These are phyloP conservation scores for Pachypeltis micranthus DNA, from an alignment of 1,140 invertebrate species.

Conservation along the genomic window DNA sequence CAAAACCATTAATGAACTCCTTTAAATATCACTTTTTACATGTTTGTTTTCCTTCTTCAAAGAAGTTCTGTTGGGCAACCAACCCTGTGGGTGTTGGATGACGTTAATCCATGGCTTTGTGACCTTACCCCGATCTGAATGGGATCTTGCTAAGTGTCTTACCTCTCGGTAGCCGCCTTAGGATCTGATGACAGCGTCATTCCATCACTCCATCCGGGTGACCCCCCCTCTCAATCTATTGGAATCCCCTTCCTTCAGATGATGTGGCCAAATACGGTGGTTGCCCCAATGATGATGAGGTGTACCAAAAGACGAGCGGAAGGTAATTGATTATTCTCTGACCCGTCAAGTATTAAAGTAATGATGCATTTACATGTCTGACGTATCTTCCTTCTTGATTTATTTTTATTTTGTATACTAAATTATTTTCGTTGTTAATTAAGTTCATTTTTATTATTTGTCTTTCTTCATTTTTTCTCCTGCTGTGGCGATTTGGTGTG, in stretches of 20 bases:
- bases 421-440: too few relatives aligned
- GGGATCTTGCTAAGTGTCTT: background rate
- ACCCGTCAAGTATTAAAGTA: background rate
- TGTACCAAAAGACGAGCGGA: background rate
- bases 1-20: background rate
- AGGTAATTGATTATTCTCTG: slow-evolving; percentile 1
- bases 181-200: background rate
- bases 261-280: background rate
- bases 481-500: too few relatives aligned
- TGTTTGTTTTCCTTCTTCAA: slow-evolving; percentile 4
- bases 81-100: background rate
- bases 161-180: background rate
- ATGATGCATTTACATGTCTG: too few relatives aligned
- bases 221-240: slow-evolving; percentile 1
- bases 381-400: too few relatives aligned
- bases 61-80: background rate
- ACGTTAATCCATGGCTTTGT: slow-evolving; percentile 2
- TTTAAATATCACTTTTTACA: slow-evolving; percentile 3
- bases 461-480: too few relatives aligned
- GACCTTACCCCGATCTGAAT: background rate
- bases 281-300: background rate
- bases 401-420: too few relatives aligned
- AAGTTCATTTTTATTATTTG: too few relatives aligned
- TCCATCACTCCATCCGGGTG: background rate
- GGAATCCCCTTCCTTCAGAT: background rate